Base-by-base conservation (phyloP, 64 coral and sea anemone species). In the Stichodactyla helianthus region DNA sequence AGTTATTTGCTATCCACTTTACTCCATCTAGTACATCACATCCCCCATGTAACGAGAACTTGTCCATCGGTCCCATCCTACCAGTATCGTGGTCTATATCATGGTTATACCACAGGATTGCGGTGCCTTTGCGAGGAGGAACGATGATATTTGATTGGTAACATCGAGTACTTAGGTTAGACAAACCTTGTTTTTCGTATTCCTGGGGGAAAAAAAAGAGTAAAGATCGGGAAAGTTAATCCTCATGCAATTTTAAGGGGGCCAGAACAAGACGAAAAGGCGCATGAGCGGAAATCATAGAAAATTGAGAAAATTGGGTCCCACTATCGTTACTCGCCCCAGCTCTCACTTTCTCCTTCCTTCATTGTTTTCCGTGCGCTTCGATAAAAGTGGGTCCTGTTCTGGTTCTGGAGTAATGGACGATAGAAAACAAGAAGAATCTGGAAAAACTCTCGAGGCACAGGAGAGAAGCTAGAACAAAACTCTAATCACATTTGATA, bases 1-100 rank as follows among this genome's bases (percentile, higher is more conserved):
- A 99, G 77, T 99, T 99, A 20, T 94, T 99, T 25, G 97, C 97
- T 50, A 99, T 95, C 97, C 97, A 99, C 79, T 99, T 99, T 12
- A 90, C 79, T 6, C 97, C 97, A 76, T 93, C 77, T 5, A 55
- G 92, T 11, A 99, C 93, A 86, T 83, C 90, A 56, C 97, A 99
- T 1, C 97, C 97, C 6, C 97, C 97, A 59, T 99, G 97, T 50
- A 99, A 83, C 83, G 92, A 91, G 67, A 92, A 99, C 53, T 89
- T 79, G 63, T 99, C 97, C 65, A 92, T 82, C 18, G 77, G 63
- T 44, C 97, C 97, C 50, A 99, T 51, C 90, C 88, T 88, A 10
- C 90, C 90, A 52, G 77, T 95, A 50, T 89, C 52, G 0, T 77
- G 81, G 61, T 99, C 93, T 52, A 99, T 77, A 3, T 82, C 76